Percentiles rank a stretch among this genome's conserved stretches.
These are phyloP conservation scores for Thelaira solivaga DNA, from an alignment of 2,888 invertebrate genomes.

Conservation along the genomic window DNA sequence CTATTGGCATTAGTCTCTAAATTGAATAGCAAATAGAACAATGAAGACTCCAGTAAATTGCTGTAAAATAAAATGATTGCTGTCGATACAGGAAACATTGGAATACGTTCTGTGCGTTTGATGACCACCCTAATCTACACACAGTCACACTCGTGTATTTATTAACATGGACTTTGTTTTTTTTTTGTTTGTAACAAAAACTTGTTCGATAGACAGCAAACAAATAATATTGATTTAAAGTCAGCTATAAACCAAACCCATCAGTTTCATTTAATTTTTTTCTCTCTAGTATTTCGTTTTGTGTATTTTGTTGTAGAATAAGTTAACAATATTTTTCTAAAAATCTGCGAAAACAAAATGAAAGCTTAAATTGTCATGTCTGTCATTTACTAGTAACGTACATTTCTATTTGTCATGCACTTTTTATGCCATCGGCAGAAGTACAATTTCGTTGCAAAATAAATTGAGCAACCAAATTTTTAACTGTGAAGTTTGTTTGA, in stretches of 20 bases:
- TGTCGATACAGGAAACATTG: no score
- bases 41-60: no score
- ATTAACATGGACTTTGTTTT: no score
- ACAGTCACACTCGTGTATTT: no score
- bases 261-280: neutral
- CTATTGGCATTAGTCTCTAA: no score
- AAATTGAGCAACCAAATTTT: neutral
- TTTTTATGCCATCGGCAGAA: neutral
- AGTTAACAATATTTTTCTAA: neutral
- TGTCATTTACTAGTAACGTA: no score
- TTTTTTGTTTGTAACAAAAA: neutral
- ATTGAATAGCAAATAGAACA: no score
- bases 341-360: neutral
- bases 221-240: conserved; percentile 48
- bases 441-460: conserved; percentile 8
- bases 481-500: neutral
- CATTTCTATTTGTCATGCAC: conserved; percentile 28
- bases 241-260: conserved; percentile 37
- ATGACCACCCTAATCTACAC: no score
- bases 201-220: conserved; percentile 15
- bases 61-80: no score
- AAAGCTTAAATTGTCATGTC: no score
- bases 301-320: neutral
- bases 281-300: neutral
- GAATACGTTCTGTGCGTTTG: no score